Percentiles rank a stretch among this genome's conserved stretches.
Conservation (phyloP, 1,140 invertebrate genomes). For the Camponotus vicinus region DNA sequence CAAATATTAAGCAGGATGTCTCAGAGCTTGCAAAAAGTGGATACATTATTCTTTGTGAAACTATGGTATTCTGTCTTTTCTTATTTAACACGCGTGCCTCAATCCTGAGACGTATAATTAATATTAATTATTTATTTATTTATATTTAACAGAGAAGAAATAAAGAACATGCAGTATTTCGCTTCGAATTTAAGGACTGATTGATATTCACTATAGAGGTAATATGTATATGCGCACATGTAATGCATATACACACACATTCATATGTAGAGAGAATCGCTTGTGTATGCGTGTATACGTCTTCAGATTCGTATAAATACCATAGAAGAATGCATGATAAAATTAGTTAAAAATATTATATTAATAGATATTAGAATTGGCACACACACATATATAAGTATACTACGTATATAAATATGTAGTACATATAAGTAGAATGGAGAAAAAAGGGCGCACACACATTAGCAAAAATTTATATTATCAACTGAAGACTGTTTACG, state of each 20-base stretch:
- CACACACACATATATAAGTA: too few relatives aligned
- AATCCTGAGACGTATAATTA: conserved; percentile 2
- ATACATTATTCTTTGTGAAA: neutral
- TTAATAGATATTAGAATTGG: neutral
- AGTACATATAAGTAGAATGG: neutral
- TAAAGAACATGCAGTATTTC: neutral
- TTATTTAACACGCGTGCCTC: neutral
- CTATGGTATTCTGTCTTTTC: neutral
- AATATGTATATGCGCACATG: neutral
- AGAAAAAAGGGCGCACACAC: neutral
- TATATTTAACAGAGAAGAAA: neutral
- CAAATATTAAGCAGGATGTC: neutral
- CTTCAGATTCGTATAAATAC: neutral
- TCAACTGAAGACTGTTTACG: conserved; percentile 30
- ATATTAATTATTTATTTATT: conserved; percentile 12
- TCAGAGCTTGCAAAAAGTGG: too few relatives aligned
- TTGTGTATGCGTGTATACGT: neutral
- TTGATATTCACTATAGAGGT: neutral
- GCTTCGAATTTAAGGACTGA: neutral
- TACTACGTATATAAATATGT: too few relatives aligned
- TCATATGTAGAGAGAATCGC: neutral
- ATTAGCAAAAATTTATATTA: conserved; percentile 17
- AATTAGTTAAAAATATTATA: conserved; percentile 16
- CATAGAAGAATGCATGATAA: conserved; percentile 3
- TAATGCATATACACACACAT: neutral